phyloP scores from a whole-genome alignment of 2,797 vertebrate species.

The Girardinus metallicus region DNA sequence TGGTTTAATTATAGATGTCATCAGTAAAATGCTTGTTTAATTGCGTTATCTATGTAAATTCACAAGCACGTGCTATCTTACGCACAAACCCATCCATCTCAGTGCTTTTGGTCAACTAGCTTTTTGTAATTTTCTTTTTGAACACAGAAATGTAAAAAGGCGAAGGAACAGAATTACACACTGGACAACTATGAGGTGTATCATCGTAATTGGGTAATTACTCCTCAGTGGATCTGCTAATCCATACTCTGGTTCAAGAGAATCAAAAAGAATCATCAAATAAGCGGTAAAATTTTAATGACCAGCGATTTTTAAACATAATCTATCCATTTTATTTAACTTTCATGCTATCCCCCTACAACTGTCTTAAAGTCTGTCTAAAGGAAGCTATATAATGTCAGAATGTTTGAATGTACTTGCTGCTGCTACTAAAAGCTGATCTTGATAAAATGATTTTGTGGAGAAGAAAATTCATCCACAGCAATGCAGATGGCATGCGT shows the following conservation, averaged over 20 bases:
- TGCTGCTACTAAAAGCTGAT: background rate
- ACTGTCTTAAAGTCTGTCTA: background rate
- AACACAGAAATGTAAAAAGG: conserved; percentile 54
- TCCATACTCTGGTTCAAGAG: conserved; percentile 24
- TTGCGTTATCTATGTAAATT: conserved; percentile 35
- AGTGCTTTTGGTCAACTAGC: conserved; percentile 12
- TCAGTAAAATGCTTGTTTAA: conserved; percentile 47
- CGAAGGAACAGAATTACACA: conserved; percentile 58
- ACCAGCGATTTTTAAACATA: conserved; percentile 24
- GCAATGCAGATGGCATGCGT: background rate
- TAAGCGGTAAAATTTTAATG: conserved; percentile 63
- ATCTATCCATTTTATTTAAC: conserved; percentile 10
- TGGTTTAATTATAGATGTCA: conserved; percentile 39
- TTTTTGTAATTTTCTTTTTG: conserved; percentile 65
- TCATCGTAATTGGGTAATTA: conserved; percentile 64
- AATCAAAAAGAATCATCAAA: conserved; percentile 65
- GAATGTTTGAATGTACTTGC: background rate
- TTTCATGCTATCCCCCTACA: conserved; percentile 1
- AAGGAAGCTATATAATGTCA: background rate
- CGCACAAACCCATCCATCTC: conserved; percentile 31
- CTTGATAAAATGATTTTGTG: background rate
- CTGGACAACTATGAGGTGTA: conserved; percentile 52
- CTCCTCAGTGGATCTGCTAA: conserved; percentile 30
- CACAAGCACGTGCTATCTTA: conserved; percentile 11
- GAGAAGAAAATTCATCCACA: background rate